Percentiles rank a stretch among this genome's conserved stretches.
Evolutionary conservation across 2,113 vertebrate species (phyloP).

Genomic region (Gymnarchus niloticus): DNA sequence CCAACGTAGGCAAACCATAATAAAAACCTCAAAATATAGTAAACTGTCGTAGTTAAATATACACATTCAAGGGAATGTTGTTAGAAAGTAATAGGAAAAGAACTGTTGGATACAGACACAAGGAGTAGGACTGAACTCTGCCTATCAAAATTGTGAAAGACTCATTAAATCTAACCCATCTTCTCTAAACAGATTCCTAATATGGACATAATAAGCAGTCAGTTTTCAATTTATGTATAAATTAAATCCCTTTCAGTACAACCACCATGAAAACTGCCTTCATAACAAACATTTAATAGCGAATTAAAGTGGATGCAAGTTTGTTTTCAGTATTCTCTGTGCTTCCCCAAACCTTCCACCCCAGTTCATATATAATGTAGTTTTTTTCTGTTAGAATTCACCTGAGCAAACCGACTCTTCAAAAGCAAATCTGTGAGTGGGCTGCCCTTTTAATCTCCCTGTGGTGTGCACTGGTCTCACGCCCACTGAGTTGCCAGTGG

Average conservation of each 20-base stretch:
- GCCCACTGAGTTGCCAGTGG: too few species aligned
- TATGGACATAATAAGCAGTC: conserved; percentile 2
- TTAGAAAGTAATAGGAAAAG: neutral
- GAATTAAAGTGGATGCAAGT: neutral
- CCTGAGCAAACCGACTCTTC: neutral
- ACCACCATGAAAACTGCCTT: neutral
- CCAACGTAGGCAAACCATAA: neutral
- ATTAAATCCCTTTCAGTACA: neutral
- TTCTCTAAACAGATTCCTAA: neutral
- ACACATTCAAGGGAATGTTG: neutral
- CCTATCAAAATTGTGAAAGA: neutral
- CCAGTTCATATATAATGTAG: neutral
- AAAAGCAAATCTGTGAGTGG: neutral
- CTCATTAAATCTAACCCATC: neutral
- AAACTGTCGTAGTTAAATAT: neutral
- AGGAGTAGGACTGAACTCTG: neutral
- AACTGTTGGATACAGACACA: neutral
- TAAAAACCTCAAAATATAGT: neutral
- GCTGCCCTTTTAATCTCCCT: neutral
- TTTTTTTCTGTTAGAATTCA: neutral
- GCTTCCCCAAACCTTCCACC: neutral
- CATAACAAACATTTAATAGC: neutral
- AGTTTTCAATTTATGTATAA: neutral
- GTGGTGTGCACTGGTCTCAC: too few species aligned
- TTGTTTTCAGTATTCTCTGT: neutral